phyloP scores from a whole-genome alignment of 2,113 vertebrate genomes.

The Anser cygnoides region DNA sequence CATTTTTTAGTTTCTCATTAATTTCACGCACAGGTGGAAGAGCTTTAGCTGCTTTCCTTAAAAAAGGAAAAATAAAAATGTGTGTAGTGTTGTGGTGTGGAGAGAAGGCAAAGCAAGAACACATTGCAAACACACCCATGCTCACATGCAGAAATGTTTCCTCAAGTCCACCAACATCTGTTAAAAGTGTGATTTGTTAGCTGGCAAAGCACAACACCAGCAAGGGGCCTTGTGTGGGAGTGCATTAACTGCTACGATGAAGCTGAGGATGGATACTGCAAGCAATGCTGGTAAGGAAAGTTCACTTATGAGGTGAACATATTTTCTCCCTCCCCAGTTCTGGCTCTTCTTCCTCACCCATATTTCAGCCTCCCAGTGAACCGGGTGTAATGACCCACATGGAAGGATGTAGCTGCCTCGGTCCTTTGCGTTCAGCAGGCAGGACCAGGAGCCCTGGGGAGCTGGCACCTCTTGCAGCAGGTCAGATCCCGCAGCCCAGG shows the following conservation, averaged over 20 bases:
- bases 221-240: not conserved
- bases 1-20: slow-evolving; percentile 65
- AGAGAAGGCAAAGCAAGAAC: not conserved
- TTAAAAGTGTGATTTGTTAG: not conserved
- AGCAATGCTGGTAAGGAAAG: not conserved
- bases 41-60: slow-evolving; percentile 79
- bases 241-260: not conserved
- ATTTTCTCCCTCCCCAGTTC: not conserved
- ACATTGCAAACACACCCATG: not conserved
- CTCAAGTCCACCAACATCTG: not conserved
- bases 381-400: not conserved
- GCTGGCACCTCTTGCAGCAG: not conserved
- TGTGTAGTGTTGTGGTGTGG: not conserved
- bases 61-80: slow-evolving; percentile 3
- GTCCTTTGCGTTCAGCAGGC: not conserved
- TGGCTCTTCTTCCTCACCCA: not conserved
- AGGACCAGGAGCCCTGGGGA: not conserved
- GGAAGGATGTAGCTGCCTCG: not conserved
- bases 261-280: not conserved
- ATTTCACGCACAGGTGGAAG: slow-evolving; percentile 68
- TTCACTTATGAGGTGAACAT: not conserved
- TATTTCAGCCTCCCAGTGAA: not conserved
- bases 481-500: rapidly evolving
- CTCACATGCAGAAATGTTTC: not conserved
- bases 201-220: not conserved